Percentiles rank a stretch among this genome's conserved stretches.
Conservation (phyloP, 2,797 vertebrate species). For the Podargus strigoides region DNA sequence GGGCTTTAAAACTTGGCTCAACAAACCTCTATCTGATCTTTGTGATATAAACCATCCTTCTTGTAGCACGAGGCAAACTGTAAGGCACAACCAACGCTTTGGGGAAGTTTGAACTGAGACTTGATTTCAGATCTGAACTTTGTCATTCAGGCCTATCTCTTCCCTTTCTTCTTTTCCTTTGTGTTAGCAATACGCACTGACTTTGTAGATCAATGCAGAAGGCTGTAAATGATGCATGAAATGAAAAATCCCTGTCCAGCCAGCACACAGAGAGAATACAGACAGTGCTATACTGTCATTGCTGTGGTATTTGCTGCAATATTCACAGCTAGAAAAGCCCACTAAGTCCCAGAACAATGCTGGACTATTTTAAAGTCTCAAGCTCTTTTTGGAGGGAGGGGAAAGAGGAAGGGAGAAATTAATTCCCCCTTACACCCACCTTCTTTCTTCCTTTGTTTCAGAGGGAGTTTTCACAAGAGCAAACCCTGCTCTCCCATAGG, state of each 20-base stretch:
- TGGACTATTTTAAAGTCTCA: constrained; percentile 66
- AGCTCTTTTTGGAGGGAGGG: constrained; percentile 21
- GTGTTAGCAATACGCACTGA: constrained; percentile 45
- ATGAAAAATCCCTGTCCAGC: constrained; percentile 71
- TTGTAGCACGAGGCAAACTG: not conserved
- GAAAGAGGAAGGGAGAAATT: constrained; percentile 54
- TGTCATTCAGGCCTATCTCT: constrained; percentile 51
- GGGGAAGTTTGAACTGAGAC: constrained; percentile 32
- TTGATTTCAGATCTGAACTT: constrained; percentile 60
- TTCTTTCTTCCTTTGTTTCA: constrained; percentile 48
- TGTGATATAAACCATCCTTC: not conserved
- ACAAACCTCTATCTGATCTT: not conserved
- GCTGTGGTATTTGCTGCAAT: constrained; percentile 68
- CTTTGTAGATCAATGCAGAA: constrained; percentile 70
- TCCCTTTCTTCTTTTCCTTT: constrained; percentile 64
- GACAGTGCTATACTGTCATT: constrained; percentile 64
- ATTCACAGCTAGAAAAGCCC: constrained; percentile 63
- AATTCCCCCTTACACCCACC: constrained; percentile 48
- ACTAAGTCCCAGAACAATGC: constrained; percentile 67
- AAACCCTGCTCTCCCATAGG: not conserved
- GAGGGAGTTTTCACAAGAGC: constrained; percentile 22
- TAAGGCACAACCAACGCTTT: not conserved
- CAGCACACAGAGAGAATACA: constrained; percentile 64
- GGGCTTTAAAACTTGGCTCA: not conserved
- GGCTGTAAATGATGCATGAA: constrained; percentile 72